Conservation (phyloP, 2,888 invertebrate genomes). For the Drosophila maculinotata region DNA sequence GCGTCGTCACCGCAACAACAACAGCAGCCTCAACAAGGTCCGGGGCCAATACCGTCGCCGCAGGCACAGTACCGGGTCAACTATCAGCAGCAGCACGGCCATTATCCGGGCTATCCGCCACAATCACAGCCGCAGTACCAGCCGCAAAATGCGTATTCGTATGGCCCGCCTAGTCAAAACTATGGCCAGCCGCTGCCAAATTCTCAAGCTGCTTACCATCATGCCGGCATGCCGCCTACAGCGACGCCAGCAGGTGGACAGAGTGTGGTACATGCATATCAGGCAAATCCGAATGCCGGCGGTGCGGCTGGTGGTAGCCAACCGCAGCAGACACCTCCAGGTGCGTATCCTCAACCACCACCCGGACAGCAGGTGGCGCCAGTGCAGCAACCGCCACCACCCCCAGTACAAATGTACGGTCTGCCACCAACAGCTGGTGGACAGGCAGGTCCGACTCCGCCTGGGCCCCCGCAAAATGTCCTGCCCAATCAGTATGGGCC, state of each 20-base stretch:
- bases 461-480: conserved; percentile 75
- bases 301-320: conserved; percentile 36
- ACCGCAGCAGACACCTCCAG: conserved; percentile 84
- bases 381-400: conserved; percentile 84
- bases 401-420: conserved; percentile 84
- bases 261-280: conserved; percentile 84
- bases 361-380: conserved; percentile 70
- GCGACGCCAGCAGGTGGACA: conserved; percentile 83
- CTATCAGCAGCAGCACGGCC: conserved; percentile 86
- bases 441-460: conserved; percentile 84
- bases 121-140: conserved; percentile 87
- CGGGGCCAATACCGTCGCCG: conserved; percentile 85
- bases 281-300: conserved; percentile 85
- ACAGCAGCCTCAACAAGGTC: conserved; percentile 86
- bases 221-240: conserved; percentile 85
- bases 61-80: conserved; percentile 86
- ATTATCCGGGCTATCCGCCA: conserved; percentile 86
- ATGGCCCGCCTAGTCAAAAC: conserved; percentile 85
- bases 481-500: conserved; percentile 70
- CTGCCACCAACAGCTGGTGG: conserved; percentile 84
- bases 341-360: conserved; percentile 85
- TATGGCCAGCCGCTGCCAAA: conserved; percentile 87
- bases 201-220: conserved; percentile 86
- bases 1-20: conserved; percentile 83
- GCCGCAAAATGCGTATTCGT: conserved; percentile 87